Evolutionary conservation across 2,888 invertebrate species (phyloP).

Genomic region (Eristalis arbustorum): DNA sequence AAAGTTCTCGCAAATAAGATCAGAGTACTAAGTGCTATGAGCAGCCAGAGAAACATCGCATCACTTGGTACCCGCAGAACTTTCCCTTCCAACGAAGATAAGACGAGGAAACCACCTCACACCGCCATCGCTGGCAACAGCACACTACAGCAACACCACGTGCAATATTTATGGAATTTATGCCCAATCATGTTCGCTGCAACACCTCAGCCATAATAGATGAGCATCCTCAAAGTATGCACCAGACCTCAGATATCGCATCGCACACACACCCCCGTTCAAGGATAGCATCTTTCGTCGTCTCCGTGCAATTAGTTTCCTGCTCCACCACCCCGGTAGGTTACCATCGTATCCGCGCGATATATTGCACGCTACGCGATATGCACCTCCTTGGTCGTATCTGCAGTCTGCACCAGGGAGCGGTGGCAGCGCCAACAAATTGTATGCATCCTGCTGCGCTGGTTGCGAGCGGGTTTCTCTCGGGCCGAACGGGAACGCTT

Average conservation of each 20-base stretch:
- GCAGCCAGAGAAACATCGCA: background rate
- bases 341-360: slow-evolving; percentile 10
- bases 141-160: background rate
- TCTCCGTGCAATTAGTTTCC: slow-evolving; percentile 54
- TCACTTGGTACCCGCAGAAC: background rate
- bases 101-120: background rate
- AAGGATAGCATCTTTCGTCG: slow-evolving; percentile 52
- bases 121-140: background rate
- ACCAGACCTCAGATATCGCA: slow-evolving; percentile 25
- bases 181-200: slow-evolving; percentile 62
- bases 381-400: slow-evolving; percentile 19
- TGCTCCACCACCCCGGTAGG: background rate
- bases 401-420: slow-evolving; percentile 17
- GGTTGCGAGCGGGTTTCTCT: no score
- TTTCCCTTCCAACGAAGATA: background rate
- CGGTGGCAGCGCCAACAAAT: slow-evolving; percentile 55
- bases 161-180: slow-evolving; percentile 49
- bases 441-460: slow-evolving; percentile 19
- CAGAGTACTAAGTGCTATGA: no score
- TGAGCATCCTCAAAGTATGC: slow-evolving; percentile 41
- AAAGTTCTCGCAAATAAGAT: no score
- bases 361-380: slow-evolving; percentile 48
- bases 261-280: slow-evolving; percentile 37
- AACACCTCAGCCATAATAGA: slow-evolving; percentile 47
- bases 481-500: background rate